These are phyloP conservation scores for Campylomormyrus numenius DNA, from an alignment of 2,113 vertebrate genomes.

Conservation along the genomic window DNA sequence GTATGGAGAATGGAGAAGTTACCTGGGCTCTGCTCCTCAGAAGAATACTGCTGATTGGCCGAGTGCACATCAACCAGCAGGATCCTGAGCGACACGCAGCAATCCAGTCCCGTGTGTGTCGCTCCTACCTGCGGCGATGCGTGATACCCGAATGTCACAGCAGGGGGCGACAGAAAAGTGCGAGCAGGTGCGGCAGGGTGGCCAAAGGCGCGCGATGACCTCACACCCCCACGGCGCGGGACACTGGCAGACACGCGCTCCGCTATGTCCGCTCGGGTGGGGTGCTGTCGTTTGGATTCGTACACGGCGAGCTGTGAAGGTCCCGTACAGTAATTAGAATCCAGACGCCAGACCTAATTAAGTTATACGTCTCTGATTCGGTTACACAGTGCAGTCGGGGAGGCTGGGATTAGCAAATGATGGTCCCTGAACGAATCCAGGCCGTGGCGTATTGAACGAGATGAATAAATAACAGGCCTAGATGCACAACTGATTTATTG, in stretches of 20 bases:
- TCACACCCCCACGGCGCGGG: not conserved
- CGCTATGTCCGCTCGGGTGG: not conserved
- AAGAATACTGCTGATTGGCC: not conserved
- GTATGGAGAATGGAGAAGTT: not conserved
- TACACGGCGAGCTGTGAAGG: not conserved
- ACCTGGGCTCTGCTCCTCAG: not conserved
- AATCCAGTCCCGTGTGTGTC: not conserved
- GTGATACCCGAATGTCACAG: not conserved
- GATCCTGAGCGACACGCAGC: not conserved
- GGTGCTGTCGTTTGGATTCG: not conserved
- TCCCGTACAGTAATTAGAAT: slow-evolving; percentile 16
- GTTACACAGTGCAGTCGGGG: slow-evolving; percentile 5
- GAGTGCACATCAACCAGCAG: not conserved
- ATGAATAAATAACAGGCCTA: slow-evolving; percentile 27
- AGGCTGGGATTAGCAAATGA: slow-evolving; percentile 10
- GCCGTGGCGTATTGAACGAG: slow-evolving; percentile 8
- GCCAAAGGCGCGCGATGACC: not conserved
- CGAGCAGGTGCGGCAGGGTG: not conserved
- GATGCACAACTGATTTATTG: not conserved
- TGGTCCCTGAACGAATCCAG: not conserved
- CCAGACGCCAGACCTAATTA: slow-evolving; percentile 20
- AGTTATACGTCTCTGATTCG: slow-evolving; percentile 17
- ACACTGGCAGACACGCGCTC: not conserved
- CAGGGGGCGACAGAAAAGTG: not conserved
- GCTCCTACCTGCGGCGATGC: not conserved